phyloP scores from a whole-genome alignment of 2,113 vertebrate species.

The Papio anubis region DNA sequence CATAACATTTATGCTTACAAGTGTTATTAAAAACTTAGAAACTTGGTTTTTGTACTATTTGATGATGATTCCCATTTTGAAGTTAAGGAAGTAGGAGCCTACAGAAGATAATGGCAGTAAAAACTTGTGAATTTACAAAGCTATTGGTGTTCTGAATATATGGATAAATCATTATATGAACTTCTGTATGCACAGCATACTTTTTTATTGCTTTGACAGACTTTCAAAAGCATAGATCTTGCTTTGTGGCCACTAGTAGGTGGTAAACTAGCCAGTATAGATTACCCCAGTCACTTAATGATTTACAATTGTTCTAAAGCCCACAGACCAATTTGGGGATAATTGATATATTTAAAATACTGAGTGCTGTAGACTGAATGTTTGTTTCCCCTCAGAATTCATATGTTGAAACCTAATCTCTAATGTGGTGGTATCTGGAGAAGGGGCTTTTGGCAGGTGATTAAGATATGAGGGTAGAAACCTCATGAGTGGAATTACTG shows the following conservation, averaged over 20 bases:
- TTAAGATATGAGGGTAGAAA: neutral
- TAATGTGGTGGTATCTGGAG: neutral
- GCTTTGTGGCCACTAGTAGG: neutral
- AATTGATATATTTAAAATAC: neutral
- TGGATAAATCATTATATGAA: neutral
- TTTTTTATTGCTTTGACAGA: slow-evolving; percentile 9
- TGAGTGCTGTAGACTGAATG: neutral
- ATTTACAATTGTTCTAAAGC: neutral
- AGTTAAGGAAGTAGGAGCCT: neutral
- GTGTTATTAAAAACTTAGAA: neutral
- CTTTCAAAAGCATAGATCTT: neutral
- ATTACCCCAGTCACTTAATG: neutral
- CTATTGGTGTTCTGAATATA: neutral
- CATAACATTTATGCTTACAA: slow-evolving; percentile 31
- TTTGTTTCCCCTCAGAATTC: neutral
- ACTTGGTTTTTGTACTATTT: neutral
- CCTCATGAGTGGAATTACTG: neutral
- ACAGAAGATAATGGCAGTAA: neutral
- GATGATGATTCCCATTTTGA: neutral
- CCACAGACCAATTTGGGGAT: neutral
- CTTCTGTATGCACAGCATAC: neutral
- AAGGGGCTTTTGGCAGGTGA: too few relatives aligned
- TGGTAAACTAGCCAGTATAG: neutral
- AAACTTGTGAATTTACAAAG: slow-evolving; percentile 12
- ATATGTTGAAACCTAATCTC: neutral